A percentile compares a stretch with the other conserved stretches of the same genome.
Evolutionary conservation across 2,113 vertebrate genomes (phyloP).

Genomic region (Hippocampus abdominalis): DNA sequence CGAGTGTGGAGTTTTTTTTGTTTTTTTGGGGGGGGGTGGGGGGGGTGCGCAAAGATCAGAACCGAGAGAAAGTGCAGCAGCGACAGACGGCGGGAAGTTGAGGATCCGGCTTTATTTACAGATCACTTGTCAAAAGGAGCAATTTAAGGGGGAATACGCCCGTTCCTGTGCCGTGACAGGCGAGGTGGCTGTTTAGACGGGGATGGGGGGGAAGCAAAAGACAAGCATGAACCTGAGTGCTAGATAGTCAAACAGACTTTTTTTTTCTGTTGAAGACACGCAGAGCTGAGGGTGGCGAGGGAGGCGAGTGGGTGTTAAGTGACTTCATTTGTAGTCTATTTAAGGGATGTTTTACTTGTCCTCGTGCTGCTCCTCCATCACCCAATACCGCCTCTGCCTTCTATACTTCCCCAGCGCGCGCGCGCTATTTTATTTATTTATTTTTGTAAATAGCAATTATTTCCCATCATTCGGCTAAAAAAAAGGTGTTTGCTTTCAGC

Average conservation of each 20-base stretch:
- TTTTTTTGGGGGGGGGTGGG: conserved; percentile 39
- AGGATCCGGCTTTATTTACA: conserved; percentile 99
- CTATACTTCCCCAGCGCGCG: conserved; percentile 41
- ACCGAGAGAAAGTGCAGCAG: conserved; percentile 50
- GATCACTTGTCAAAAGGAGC: conserved; percentile 92
- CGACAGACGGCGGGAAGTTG: conserved; percentile 77
- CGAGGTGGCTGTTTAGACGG: conserved; percentile 60
- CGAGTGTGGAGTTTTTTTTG: conserved; percentile 66
- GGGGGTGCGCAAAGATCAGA: conserved; percentile 37
- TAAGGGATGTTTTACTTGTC: conserved; percentile 74
- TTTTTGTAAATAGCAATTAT: conserved; percentile 52
- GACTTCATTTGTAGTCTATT: conserved; percentile 76
- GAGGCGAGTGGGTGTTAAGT: conserved; percentile 69
- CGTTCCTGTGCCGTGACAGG: conserved; percentile 65
- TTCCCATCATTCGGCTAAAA: conserved; percentile 44
- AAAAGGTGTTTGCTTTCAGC: conserved; percentile 47
- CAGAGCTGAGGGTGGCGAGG: conserved; percentile 64
- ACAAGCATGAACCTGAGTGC: conserved; percentile 64
- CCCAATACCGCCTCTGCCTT: conserved; percentile 51
- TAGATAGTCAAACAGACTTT: conserved; percentile 62
- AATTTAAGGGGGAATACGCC: conserved; percentile 89
- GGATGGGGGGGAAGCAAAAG: conserved; percentile 61
- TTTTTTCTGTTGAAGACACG: conserved; percentile 65
- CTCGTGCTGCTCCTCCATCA: conserved; percentile 60
- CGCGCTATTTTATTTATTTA: conserved; percentile 36